These are phyloP conservation scores for Pammene aurita DNA, from an alignment of 2,888 invertebrate genomes.

Conservation along the genomic window DNA sequence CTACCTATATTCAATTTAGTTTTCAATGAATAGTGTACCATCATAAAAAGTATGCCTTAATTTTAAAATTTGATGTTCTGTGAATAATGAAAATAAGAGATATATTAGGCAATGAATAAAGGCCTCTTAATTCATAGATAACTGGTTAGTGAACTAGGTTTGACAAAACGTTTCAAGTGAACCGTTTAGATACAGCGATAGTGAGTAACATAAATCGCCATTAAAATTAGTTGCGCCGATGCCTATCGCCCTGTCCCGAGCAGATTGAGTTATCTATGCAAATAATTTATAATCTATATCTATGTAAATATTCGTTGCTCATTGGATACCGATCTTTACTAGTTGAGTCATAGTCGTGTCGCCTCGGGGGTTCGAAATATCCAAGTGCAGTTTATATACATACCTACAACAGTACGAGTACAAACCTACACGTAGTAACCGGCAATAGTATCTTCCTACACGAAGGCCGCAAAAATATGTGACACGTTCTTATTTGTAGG, in stretches of 20 bases:
- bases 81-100: too few species aligned
- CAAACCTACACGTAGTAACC: too few species aligned
- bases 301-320: conserved; percentile 25
- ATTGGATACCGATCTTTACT: conserved; percentile 20
- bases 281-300: conserved; percentile 35
- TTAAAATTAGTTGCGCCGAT: conserved; percentile 61
- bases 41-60: too few species aligned
- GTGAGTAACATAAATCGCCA: conserved; percentile 54
- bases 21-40: too few species aligned
- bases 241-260: conserved; percentile 51
- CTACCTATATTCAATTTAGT: too few species aligned
- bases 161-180: conserved; percentile 48
- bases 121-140: conserved; percentile 16
- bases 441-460: too few species aligned
- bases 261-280: conserved; percentile 40
- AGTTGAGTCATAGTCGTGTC: conserved; percentile 18
- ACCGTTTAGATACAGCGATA: conserved; percentile 53
- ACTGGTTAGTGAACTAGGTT: conserved; percentile 33
- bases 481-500: too few species aligned
- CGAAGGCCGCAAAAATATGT: too few species aligned
- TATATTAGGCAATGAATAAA: not conserved
- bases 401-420: too few species aligned
- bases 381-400: not conserved
- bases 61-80: too few species aligned
- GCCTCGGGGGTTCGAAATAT: conserved; percentile 6